Percentiles rank a stretch among this genome's conserved stretches.
These are phyloP conservation scores for Schmidtea mediterranea DNA, from an alignment of 1,140 invertebrate species.

Conservation along the genomic window DNA sequence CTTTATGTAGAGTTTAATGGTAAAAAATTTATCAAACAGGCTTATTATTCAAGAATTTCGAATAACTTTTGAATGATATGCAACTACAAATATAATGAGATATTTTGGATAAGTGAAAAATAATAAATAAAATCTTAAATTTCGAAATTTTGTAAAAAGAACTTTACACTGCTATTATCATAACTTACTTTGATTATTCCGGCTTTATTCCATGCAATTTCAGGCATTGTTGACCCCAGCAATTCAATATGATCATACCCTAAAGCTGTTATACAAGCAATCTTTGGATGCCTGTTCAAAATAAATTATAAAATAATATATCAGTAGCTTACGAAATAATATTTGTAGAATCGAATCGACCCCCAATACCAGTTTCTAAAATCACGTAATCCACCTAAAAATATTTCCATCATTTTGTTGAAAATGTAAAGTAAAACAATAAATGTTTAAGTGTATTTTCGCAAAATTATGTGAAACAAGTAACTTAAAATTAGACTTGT, in stretches of 20 bases:
- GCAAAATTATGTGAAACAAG: no score
- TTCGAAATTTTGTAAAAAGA: no score
- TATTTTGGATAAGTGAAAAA: no score
- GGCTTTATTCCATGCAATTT: constrained; percentile 76
- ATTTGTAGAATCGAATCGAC: constrained; percentile 75
- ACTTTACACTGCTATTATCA: no score
- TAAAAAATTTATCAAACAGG: no score
- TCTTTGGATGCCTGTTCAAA: constrained; percentile 36
- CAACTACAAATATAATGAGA: no score
- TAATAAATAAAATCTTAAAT: no score
- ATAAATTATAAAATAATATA: not conserved
- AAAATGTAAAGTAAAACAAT: not conserved
- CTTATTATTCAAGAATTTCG: no score
- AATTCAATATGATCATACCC: constrained; percentile 58
- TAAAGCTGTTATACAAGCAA: constrained; percentile 63
- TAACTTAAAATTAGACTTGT: no score
- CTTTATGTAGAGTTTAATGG: no score
- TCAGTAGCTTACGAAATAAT: constrained; percentile 37
- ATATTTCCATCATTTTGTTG: not conserved
- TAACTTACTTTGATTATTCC: constrained; percentile 59
- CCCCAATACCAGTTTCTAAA: constrained; percentile 87
- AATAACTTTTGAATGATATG: no score
- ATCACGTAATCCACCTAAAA: constrained; percentile 51
- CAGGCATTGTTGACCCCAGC: constrained; percentile 49
- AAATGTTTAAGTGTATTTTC: not conserved